A percentile compares a stretch with the other conserved stretches of the same genome.
These are phyloP conservation scores for Nematopogon swammerdamellus DNA, from an alignment of 2,888 invertebrate species.

Conservation along the genomic window DNA sequence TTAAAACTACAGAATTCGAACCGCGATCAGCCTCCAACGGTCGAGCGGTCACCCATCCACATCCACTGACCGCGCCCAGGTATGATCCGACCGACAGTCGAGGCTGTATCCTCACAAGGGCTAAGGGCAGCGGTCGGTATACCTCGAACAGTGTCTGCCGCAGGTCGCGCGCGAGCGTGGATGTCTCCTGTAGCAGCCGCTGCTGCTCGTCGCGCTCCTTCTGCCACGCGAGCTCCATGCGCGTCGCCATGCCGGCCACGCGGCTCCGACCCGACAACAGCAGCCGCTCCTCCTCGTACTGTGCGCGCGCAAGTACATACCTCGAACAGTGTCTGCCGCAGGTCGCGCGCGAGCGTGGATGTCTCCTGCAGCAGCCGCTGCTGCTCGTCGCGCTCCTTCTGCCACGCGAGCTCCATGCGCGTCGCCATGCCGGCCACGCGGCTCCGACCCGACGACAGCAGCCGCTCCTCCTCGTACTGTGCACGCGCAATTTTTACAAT, in stretches of 20 bases:
- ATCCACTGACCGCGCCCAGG: too few species aligned
- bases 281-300: conserved; percentile 85
- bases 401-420: conserved; percentile 89
- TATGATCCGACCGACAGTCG: too few species aligned
- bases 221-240: conserved; percentile 91
- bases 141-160: conserved; percentile 84
- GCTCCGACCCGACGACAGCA: conserved; percentile 78
- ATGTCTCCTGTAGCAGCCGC: conserved; percentile 84
- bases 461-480: conserved; percentile 82
- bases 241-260: conserved; percentile 80
- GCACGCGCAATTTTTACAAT: too few species aligned
- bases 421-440: conserved; percentile 84
- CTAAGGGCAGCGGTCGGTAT: too few species aligned
- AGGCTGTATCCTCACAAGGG: too few species aligned
- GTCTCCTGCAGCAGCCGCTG: conserved; percentile 88
- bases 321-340: conserved; percentile 84
- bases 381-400: conserved; percentile 90
- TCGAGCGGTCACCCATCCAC: too few species aligned
- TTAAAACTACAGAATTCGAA: too few species aligned
- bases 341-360: conserved; percentile 82
- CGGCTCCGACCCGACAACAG: conserved; percentile 80
- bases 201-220: conserved; percentile 92
- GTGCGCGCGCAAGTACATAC: conserved; percentile 37
- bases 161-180: conserved; percentile 82
- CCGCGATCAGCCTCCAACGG: too few species aligned